Evolutionary conservation across 2,888 invertebrate species (phyloP).

Genomic region (Tipula vernalis): DNA sequence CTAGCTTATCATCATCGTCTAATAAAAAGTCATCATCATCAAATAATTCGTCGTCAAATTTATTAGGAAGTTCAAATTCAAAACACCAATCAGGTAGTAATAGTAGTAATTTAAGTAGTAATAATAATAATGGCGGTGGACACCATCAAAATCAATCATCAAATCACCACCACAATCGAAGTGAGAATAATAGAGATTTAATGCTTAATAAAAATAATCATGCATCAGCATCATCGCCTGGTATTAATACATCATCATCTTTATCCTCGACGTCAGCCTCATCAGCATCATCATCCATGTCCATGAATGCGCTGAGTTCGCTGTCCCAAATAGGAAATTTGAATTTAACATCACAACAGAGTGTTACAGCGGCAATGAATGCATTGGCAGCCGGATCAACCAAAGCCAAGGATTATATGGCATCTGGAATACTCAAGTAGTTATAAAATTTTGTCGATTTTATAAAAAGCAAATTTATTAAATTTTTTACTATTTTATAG

Average conservation of each 20-base stretch:
- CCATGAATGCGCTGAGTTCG: conserved; percentile 34
- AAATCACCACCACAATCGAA: conserved; percentile 21
- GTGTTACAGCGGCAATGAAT: conserved; percentile 37
- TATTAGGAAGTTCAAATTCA: conserved; percentile 8
- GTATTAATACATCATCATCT: conserved; percentile 8
- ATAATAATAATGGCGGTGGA: not conserved
- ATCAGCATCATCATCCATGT: conserved; percentile 23
- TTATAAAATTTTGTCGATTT: not conserved
- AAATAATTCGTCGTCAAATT: not conserved
- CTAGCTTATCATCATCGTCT: conserved; percentile 9
- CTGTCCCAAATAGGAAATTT: conserved; percentile 33
- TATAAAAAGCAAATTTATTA: not conserved
- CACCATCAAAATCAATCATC: conserved; percentile 1
- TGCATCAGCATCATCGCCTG: conserved; percentile 5
- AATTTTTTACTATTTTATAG: conserved; percentile 5
- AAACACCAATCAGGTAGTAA: conserved; percentile 11
- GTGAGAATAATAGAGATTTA: not conserved
- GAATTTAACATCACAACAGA: conserved; percentile 34
- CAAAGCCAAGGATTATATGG: conserved; percentile 34
- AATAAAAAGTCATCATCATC: conserved; percentile 12
- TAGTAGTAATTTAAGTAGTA: not conserved
- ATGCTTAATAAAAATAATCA: conserved; percentile 6
- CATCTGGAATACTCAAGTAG: conserved; percentile 38
- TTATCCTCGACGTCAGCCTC: conserved; percentile 18
- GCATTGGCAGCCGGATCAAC: conserved; percentile 31